phyloP scores from a whole-genome alignment of 2,113 vertebrate species.

The Platichthys stellatus region DNA sequence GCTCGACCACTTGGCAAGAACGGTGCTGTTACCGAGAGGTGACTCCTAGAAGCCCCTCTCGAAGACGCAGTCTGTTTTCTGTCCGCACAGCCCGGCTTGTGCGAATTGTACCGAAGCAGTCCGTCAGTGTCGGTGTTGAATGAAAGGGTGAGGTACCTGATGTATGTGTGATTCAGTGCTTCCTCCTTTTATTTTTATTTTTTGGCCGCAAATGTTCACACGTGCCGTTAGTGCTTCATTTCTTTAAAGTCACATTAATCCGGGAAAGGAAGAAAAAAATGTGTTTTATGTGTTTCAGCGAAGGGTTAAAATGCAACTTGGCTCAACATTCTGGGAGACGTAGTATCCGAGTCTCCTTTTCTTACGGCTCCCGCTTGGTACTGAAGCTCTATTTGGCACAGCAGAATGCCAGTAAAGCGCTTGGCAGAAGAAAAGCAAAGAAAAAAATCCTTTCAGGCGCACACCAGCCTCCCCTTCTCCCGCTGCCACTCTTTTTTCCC shows the following conservation, averaged over 20 bases:
- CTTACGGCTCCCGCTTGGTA: constrained; percentile 43
- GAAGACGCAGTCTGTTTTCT: constrained; percentile 4
- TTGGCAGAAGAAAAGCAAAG: constrained; percentile 23
- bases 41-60: constrained; percentile 21
- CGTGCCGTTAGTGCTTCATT: background rate
- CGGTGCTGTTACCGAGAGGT: constrained; percentile 44
- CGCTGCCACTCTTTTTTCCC: background rate
- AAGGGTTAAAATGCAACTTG: constrained; percentile 61
- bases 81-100: constrained; percentile 1
- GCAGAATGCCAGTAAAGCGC: constrained; percentile 49
- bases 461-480: constrained; percentile 23
- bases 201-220: constrained; percentile 15
- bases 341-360: constrained; percentile 43
- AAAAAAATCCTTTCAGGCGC: constrained; percentile 39
- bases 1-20: constrained; percentile 60
- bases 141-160: constrained; percentile 29
- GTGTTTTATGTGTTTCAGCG: background rate
- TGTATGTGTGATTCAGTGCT: constrained; percentile 14
- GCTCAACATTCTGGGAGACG: constrained; percentile 56
- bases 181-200: background rate
- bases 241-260: constrained; percentile 35
- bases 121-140: background rate
- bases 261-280: constrained; percentile 1
- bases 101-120: constrained; percentile 5
- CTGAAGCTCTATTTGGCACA: constrained; percentile 56